Conservation (phyloP, 2,888 invertebrate genomes). For the Archips crataeganus region DNA sequence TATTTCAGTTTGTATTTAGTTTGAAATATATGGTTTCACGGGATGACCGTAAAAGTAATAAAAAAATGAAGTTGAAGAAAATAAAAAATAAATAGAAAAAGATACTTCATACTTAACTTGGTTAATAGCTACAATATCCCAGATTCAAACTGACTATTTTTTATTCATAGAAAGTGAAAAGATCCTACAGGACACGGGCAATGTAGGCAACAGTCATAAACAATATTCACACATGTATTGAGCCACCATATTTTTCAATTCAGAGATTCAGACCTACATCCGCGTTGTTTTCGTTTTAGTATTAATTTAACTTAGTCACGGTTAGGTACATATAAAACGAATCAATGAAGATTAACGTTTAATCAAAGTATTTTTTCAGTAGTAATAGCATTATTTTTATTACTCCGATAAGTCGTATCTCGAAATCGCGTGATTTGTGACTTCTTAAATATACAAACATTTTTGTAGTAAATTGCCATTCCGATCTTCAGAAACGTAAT, state of each 20-base stretch:
- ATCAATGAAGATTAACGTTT: not conserved
- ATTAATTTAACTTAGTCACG: not conserved
- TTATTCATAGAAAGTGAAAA: too few relatives aligned
- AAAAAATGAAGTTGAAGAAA: too few relatives aligned
- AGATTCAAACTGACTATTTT: too few relatives aligned
- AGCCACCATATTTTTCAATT: not conserved
- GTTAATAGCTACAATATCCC: too few relatives aligned
- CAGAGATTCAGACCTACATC: not conserved
- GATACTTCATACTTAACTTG: too few relatives aligned
- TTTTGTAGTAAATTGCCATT: not conserved
- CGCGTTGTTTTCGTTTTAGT: not conserved
- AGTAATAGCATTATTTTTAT: not conserved
- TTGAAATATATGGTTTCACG: too few relatives aligned
- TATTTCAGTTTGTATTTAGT: too few relatives aligned
- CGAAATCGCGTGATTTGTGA: not conserved
- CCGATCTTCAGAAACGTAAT: not conserved
- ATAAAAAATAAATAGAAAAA: too few relatives aligned
- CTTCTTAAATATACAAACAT: not conserved
- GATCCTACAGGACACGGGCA: too few relatives aligned
- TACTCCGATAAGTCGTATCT: constrained; percentile 17
- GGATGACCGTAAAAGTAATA: too few relatives aligned
- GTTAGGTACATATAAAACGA: not conserved
- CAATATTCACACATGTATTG: too few relatives aligned
- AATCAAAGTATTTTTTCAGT: not conserved
- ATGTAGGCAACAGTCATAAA: too few relatives aligned